Percentiles rank a stretch among this genome's conserved stretches.
These are phyloP conservation scores for Rhabdornis inornatus DNA, from an alignment of 2,113 vertebrate species.

Conservation along the genomic window DNA sequence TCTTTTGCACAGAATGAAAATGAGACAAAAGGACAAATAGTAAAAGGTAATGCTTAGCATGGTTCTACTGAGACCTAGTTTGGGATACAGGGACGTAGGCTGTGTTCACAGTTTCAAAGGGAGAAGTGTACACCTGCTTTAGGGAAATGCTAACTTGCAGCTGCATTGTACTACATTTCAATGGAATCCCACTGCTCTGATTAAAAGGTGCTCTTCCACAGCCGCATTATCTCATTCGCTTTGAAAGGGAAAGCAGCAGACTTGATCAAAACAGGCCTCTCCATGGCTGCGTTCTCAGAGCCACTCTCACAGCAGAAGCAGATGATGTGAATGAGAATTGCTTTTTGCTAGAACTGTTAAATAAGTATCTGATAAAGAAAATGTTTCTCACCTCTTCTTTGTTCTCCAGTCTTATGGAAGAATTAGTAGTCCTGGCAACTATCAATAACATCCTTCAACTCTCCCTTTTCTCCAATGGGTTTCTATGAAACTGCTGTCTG, in stretches of 20 bases:
- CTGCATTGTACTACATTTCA: constrained; percentile 40
- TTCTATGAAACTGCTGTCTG: background rate
- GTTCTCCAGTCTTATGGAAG: constrained; percentile 29
- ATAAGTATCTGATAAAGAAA: constrained; percentile 35
- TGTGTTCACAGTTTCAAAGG: constrained; percentile 6
- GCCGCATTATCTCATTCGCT: constrained; percentile 44
- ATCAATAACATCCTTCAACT: background rate
- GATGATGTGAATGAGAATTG: constrained; percentile 46
- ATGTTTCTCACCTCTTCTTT: constrained; percentile 40
- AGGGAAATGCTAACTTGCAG: constrained; percentile 29
- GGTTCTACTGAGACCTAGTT: background rate
- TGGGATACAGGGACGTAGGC: background rate
- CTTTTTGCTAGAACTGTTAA: constrained; percentile 47
- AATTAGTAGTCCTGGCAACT: constrained; percentile 26
- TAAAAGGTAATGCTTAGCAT: background rate
- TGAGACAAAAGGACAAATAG: background rate
- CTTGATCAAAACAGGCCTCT: constrained; percentile 63
- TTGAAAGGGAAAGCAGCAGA: constrained; percentile 53
- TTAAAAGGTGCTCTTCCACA: constrained; percentile 56
- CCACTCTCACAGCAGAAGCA: constrained; percentile 15
- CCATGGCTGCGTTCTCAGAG: constrained; percentile 22
- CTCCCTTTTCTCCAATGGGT: background rate
- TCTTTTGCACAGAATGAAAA: background rate
- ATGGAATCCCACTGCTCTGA: constrained; percentile 20
- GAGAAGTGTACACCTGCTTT: constrained; percentile 8